Base-by-base conservation (phyloP, 2,888 invertebrate genomes). In the Archips xylosteana region DNA sequence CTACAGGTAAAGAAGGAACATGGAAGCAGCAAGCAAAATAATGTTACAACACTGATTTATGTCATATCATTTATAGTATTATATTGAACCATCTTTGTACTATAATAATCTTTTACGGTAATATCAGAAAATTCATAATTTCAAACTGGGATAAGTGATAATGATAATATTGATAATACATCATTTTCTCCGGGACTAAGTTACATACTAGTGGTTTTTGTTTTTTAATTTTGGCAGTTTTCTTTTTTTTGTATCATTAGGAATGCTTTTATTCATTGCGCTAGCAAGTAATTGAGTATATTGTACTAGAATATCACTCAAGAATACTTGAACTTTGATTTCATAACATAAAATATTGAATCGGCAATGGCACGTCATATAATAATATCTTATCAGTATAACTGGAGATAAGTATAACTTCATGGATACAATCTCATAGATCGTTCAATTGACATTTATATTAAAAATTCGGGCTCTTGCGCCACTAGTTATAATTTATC, bases 371-470 rank as follows among this genome's bases (percentile, higher is more conserved):
- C 36, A 36, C 6, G 32, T 60, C 9, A 49, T 4, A 45, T 34
- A 69, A 63, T 39, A 45, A 57, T 34, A 63, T 12, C n/a, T 59
- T 64, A 71, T 74, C 68, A 64, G 63, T 72, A 49, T 3, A 49
- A 49, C 45, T 5, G 51, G 61, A 54, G 45, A 66, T 66, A 66
- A 63, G 10, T 49, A 65, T 51, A 49, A 45, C 23, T 61, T 32
- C 51, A 49, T 54, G 66, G 15, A 34, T 51, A 15, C 51, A 34
- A 69, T 63, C 73, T 69, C 34, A 59, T 49, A 69, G 51, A 69
- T 74, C 34, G 36, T 13, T 64, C n/a, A 74, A 64, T 69, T 65
- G 73, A 74, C 73, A 64, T 60, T 23, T 23, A 66, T 12, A 54
- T 39, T 51, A 10, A 54, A 51, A 73, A 63, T 36, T 49, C 64